Evolutionary conservation across 2,113 vertebrate species (phyloP).

Genomic region (Scomber scombrus): DNA sequence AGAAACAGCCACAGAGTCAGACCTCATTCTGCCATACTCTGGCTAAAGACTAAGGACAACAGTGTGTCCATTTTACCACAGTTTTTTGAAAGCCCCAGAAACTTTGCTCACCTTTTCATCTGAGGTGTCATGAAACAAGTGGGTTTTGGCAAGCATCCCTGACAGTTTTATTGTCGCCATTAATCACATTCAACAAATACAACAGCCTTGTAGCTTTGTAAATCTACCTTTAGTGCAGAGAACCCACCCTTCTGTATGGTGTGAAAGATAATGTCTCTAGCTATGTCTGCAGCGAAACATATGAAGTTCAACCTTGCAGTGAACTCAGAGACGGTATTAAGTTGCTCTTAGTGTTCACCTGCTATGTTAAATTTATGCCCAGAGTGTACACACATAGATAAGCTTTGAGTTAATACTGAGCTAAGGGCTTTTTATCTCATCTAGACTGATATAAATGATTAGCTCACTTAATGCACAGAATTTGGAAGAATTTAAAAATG

Average conservation of each 20-base stretch:
- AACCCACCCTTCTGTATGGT: not conserved
- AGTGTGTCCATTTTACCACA: not conserved
- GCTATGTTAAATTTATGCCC: not conserved
- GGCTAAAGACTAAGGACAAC: not conserved
- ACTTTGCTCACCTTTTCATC: constrained; percentile 11
- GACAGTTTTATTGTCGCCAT: constrained; percentile 16
- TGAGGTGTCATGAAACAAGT: not conserved
- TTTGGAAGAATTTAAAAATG: not conserved
- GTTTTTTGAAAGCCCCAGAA: not conserved
- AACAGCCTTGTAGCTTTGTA: not conserved
- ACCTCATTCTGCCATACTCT: not conserved
- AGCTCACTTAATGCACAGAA: not conserved
- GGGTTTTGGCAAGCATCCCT: not conserved
- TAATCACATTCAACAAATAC: constrained; percentile 21
- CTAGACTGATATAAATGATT: not conserved
- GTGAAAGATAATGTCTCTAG: not conserved
- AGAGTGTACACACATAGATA: not conserved
- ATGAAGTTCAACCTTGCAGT: not conserved
- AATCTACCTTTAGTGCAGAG: not conserved
- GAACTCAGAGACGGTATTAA: not conserved
- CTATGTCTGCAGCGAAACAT: not conserved
- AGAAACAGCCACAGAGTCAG: not conserved
- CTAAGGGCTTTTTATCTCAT: constrained; percentile 18
- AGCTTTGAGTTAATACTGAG: not conserved
- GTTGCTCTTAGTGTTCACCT: not conserved